Base-by-base conservation (phyloP, 2,888 invertebrate genomes). In the Stenurella melanura region DNA sequence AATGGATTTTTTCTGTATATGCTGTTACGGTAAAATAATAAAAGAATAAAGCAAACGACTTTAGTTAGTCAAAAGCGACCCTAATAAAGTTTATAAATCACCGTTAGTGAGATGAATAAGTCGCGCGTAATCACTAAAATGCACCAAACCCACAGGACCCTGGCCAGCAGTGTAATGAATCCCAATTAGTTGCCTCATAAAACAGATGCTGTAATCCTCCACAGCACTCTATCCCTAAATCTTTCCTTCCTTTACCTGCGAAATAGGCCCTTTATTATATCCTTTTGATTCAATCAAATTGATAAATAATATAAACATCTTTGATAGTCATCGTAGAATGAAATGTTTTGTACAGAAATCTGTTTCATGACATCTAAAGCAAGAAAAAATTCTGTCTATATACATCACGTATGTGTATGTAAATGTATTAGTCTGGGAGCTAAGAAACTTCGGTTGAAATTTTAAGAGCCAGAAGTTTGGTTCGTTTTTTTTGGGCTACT, bases 81-180 rank as follows among this genome's bases (percentile, higher is more conserved):
- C 83, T 85, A 84, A 86, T 86, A 86, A 86, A 85, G 86, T 87
- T 85, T 83, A 87, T 87, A 87, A 87, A 87, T 87, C 86, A 87
- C 83, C 82, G 86, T 87, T 86, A 86, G 85, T 84, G 85, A 86
- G 86, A 87, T 86, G 86, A 86, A 87, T 86, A 87, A 87, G 86
- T 85, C 86, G 81, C 80, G 81, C 78, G 85, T 86, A 86, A 87
- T 87, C 86, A 85, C 85, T 82, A 83, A 76, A 84, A 85, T 85
- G 86, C 85, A 85, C 83, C 85, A 80, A 85, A 84, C 84, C 84
- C 85, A 79, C 86, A 86, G 86, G 85, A 86, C 85, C 84, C 85
- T 83, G 86, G 84, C 83, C 83, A 81, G 73, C 83, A 81, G 73
- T 83, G 83, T 86, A 87, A 87, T 87, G 87, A 87, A 87, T 87